These are phyloP conservation scores for Porites evermanni DNA, from an alignment of 92 coral and sea anemone genomes.

Conservation along the genomic window DNA sequence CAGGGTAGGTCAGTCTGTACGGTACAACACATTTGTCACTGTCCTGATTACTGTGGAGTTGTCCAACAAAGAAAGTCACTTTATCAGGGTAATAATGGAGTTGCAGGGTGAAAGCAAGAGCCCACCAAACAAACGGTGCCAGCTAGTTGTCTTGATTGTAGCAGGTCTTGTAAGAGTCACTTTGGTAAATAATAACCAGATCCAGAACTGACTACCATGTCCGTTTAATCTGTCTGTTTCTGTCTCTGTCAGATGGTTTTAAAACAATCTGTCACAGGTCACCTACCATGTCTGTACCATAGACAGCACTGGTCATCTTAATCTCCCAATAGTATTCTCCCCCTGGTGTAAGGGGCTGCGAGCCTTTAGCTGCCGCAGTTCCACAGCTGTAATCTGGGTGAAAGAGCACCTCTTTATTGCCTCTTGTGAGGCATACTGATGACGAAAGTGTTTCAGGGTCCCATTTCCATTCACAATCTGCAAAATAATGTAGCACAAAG, in stretches of 20 bases:
- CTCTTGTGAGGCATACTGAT: conserved; percentile 78
- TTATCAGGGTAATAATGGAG: not conserved
- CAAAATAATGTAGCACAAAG: not conserved
- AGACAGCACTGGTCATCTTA: conserved; percentile 99
- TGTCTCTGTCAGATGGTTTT: conserved; percentile 5
- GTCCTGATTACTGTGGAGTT: not conserved
- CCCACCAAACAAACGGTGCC: not conserved
- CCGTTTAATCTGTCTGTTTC: not conserved
- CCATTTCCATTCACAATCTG: conserved; percentile 93
- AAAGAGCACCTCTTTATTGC: conserved; percentile 86
- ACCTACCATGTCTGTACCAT: conserved; percentile 99
- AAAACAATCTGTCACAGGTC: not conserved
- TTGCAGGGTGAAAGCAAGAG: no score
- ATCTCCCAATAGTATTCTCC: conserved; percentile 96
- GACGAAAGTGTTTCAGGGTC: conserved; percentile 80
- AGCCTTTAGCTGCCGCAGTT: conserved; percentile 95
- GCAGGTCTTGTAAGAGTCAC: not conserved
- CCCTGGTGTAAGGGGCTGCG: conserved; percentile 72
- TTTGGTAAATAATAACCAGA: not conserved
- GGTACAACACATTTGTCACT: not conserved
- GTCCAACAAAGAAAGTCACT: not conserved
- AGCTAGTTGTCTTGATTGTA: not conserved
- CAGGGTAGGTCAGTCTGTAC: not conserved
- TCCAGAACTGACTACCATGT: not conserved
- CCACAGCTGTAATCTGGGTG: conserved; percentile 99